A percentile compares a stretch with the other conserved stretches of the same genome.
These are phyloP conservation scores for Sclerurus mexicanus DNA, from an alignment of 2,113 vertebrate genomes.

Conservation along the genomic window DNA sequence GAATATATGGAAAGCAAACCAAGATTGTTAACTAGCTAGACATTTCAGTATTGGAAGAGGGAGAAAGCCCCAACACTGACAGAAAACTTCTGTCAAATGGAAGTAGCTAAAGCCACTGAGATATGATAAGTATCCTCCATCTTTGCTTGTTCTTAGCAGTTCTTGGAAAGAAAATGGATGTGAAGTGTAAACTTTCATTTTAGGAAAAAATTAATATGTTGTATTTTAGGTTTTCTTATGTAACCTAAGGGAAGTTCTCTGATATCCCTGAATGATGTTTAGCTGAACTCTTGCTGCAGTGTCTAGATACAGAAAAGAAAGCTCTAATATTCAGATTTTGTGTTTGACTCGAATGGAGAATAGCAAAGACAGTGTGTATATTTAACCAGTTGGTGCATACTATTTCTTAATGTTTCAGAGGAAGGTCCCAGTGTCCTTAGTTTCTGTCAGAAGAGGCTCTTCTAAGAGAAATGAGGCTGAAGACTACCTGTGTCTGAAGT, in stretches of 20 bases:
- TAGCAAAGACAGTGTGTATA: neutral
- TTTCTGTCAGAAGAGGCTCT: neutral
- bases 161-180: neutral
- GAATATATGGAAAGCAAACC: neutral
- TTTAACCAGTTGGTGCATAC: neutral
- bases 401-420: neutral
- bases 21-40: neutral
- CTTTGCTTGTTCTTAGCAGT: neutral
- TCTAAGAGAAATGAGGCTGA: neutral
- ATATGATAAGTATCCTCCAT: neutral
- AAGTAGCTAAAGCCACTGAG: neutral
- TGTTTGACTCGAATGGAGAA: neutral
- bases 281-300: neutral
- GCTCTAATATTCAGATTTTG: neutral
- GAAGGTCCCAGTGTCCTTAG: neutral
- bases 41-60: neutral
- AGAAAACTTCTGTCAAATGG: neutral
- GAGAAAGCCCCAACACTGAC: fast-evolving
- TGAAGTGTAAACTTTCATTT: neutral
- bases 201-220: neutral
- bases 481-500: neutral
- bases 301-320: neutral
- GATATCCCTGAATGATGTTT: neutral
- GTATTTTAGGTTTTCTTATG: neutral
- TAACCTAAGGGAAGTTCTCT: neutral